phyloP scores from a whole-genome alignment of 2,888 invertebrate species.

The Oegoconia quadripuncta region DNA sequence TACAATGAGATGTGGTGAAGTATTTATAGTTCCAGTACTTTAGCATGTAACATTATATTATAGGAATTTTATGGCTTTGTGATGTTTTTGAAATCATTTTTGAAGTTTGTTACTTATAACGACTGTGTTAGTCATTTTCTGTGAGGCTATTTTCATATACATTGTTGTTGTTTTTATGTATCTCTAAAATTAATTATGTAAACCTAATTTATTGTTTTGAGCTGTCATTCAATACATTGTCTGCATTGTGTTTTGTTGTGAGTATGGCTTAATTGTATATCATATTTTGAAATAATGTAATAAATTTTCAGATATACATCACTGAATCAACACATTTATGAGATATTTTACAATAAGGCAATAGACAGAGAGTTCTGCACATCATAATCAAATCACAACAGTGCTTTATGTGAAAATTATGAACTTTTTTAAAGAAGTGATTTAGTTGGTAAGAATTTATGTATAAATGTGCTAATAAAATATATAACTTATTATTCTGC shows the following conservation, averaged over 20 bases:
- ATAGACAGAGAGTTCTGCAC: background rate
- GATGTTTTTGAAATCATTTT: background rate
- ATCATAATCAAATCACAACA: background rate
- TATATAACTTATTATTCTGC: constrained; percentile 17
- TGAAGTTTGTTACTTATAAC: background rate
- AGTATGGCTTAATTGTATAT: background rate
- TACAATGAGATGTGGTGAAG: too few relatives aligned
- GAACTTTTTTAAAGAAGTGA: constrained; percentile 9
- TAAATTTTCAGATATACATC: constrained; percentile 6
- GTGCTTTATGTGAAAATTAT: constrained; percentile 1
- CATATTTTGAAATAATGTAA: background rate
- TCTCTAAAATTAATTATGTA: background rate
- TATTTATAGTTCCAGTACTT: too few relatives aligned
- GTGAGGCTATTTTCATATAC: background rate
- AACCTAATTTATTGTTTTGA: background rate
- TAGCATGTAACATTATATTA: background rate
- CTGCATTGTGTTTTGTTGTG: background rate
- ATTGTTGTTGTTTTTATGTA: background rate
- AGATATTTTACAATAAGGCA: background rate
- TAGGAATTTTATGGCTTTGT: background rate
- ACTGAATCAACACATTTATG: constrained; percentile 1
- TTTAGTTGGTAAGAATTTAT: constrained; percentile 25
- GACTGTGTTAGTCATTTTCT: background rate
- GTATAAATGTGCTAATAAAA: constrained; percentile 18
- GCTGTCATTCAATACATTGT: background rate